Evolutionary conservation across 2,113 vertebrate genomes (phyloP).

Genomic region (Tricholaema leucomelas): DNA sequence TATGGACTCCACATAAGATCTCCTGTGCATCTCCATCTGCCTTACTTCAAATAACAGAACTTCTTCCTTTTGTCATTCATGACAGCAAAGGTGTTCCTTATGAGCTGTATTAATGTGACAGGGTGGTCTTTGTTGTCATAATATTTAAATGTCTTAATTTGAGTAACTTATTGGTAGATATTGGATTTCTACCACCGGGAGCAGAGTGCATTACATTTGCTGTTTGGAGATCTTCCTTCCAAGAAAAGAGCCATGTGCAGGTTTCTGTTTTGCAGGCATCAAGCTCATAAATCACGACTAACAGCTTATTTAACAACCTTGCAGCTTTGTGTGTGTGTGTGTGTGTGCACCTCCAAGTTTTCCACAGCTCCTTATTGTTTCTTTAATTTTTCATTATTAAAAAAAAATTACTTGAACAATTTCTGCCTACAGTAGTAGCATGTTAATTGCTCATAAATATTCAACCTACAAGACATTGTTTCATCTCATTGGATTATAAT

Average conservation of each 20-base stretch:
- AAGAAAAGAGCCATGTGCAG: not conserved
- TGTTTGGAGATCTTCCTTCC: slow-evolving; percentile 15
- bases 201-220: not conserved
- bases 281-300: slow-evolving; percentile 49
- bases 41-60: not conserved
- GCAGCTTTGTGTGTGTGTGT: not conserved
- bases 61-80: not conserved
- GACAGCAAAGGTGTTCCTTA: not conserved
- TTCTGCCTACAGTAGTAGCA: not conserved
- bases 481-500: not conserved
- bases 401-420: not conserved
- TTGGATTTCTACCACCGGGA: not conserved
- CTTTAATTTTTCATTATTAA: not conserved
- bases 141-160: not conserved
- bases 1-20: not conserved
- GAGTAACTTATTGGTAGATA: slow-evolving; percentile 15
- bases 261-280: not conserved
- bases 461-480: not conserved
- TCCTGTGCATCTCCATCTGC: not conserved
- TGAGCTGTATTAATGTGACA: not conserved
- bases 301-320: slow-evolving; percentile 31
- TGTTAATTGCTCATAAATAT: slow-evolving; percentile 19
- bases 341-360: not conserved
- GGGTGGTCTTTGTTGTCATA: not conserved
- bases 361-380: slow-evolving; percentile 17